Conservation (phyloP, 2,888 invertebrate species). For the Cetonia aurata region DNA sequence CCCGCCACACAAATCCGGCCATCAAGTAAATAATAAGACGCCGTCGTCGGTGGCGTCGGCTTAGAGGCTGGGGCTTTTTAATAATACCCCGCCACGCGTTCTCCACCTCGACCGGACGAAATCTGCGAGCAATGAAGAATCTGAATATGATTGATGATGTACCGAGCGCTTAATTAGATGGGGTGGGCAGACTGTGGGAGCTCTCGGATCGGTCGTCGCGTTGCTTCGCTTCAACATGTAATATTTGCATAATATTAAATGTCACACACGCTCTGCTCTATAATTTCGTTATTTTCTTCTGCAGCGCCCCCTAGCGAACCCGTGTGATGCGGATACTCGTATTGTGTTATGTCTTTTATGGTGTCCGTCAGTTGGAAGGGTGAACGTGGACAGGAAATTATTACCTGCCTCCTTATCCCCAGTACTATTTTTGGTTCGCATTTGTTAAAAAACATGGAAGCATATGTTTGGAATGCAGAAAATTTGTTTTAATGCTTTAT, state of each 20-base stretch:
- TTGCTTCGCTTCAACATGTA: background rate
- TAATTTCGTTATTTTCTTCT: background rate
- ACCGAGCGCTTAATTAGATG: slow-evolving; percentile 37
- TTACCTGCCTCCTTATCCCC: too few relatives aligned
- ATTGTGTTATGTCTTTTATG: too few relatives aligned
- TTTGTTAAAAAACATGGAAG: too few relatives aligned
- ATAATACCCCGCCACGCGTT: slow-evolving; percentile 7
- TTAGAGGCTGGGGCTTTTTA: slow-evolving; percentile 24
- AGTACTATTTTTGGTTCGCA: too few relatives aligned
- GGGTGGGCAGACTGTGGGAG: background rate
- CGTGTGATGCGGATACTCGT: background rate
- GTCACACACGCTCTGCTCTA: slow-evolving; percentile 10
- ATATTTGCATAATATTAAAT: slow-evolving; percentile 42
- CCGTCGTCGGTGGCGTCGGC: background rate
- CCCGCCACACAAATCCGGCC: slow-evolving; percentile 10
- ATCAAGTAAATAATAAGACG: slow-evolving; percentile 15
- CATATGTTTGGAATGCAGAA: too few relatives aligned
- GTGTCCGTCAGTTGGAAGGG: too few relatives aligned
- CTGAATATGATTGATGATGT: slow-evolving; percentile 45
- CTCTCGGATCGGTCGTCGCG: slow-evolving; percentile 8
- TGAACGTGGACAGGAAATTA: too few relatives aligned
- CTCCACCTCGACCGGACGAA: slow-evolving; percentile 9
- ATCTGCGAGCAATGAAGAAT: slow-evolving; percentile 43
- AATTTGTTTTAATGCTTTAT: too few relatives aligned
- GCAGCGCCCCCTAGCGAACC: background rate